A percentile compares a stretch with the other conserved stretches of the same genome.
Conservation (phyloP, 2,113 vertebrate genomes). For the Donacobius atricapilla region DNA sequence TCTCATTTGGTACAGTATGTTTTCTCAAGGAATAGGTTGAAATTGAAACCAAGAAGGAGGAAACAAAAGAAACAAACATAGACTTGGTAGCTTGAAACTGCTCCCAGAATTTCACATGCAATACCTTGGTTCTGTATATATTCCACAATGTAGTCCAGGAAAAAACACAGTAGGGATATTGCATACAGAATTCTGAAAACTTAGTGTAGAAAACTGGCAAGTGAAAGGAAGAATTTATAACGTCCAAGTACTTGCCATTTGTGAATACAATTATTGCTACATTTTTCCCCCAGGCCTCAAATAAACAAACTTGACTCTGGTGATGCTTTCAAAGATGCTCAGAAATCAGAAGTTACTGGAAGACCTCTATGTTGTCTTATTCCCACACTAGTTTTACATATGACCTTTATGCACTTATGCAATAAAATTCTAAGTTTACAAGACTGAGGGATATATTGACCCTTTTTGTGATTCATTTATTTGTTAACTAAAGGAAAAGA, state of each 20-base stretch:
- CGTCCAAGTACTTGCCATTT: not conserved
- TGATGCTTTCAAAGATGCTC: not conserved
- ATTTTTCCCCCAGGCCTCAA: not conserved
- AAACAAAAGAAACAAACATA: not conserved
- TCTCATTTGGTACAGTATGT: not conserved
- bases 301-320: constrained; percentile 2
- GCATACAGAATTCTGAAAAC: not conserved
- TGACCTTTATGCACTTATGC: not conserved
- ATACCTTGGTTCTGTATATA: not conserved
- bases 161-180: not conserved
- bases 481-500: not conserved
- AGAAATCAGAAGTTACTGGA: not conserved
- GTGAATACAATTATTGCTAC: not conserved
- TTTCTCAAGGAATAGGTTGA: not conserved
- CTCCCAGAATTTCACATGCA: not conserved
- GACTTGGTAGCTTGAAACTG: not conserved
- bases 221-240: not conserved
- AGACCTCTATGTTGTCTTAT: not conserved
- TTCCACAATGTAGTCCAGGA: not conserved
- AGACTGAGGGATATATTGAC: not conserved
- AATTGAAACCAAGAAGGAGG: not conserved
- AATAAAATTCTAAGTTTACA: not conserved
- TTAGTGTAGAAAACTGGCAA: not conserved
- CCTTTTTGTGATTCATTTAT: not conserved
- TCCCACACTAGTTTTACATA: constrained; percentile 5